Conservation (phyloP, 2,888 invertebrate species). For the Parasteatoda lunata region DNA sequence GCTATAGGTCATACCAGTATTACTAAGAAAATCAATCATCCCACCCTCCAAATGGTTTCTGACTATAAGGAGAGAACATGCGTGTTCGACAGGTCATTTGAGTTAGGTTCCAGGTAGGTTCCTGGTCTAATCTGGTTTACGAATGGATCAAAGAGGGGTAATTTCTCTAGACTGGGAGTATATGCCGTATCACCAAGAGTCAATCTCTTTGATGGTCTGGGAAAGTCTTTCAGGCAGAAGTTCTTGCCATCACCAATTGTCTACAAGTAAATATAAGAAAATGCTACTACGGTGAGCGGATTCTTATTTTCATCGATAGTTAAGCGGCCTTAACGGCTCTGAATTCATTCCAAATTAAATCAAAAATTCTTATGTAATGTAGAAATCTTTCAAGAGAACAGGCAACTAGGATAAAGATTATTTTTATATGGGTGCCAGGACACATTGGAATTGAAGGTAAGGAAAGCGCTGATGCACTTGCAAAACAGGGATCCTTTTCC, state of each 20-base stretch:
- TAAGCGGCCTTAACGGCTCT: neutral
- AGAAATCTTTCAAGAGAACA: neutral
- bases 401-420: neutral
- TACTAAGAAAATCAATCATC: neutral
- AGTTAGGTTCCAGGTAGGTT: neutral
- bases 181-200: neutral
- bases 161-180: neutral
- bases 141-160: conserved; percentile 5
- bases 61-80: neutral
- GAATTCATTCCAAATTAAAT: no score
- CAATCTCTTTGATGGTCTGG: neutral
- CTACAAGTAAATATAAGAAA: neutral
- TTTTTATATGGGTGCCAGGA: conserved; percentile 1
- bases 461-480: conserved; percentile 6
- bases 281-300: neutral
- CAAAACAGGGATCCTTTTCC: conserved; percentile 6
- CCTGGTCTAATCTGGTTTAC: neutral
- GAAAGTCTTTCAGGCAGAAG: neutral
- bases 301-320: conserved; percentile 7
- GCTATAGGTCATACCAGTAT: neutral
- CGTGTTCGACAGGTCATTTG: neutral
- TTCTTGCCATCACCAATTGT: neutral
- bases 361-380: no score
- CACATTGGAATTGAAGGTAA: neutral
- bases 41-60: no score